Percentiles rank a stretch among this genome's conserved stretches.
These are phyloP conservation scores for Vandiemenella viatica DNA, from an alignment of 2,888 invertebrate genomes.

Conservation along the genomic window DNA sequence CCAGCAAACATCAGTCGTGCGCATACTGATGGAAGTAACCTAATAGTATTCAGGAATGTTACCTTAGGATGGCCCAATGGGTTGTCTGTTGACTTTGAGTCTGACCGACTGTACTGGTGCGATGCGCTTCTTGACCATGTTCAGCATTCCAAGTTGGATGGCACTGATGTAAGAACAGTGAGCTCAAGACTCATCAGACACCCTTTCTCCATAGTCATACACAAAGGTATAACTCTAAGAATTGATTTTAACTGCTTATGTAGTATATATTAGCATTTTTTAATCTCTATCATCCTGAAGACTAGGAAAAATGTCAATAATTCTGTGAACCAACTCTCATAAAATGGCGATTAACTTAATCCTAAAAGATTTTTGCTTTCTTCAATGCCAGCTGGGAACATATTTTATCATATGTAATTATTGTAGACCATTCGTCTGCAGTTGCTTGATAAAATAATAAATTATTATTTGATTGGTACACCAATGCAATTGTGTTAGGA, in stretches of 20 bases:
- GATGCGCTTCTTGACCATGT: constrained; percentile 92
- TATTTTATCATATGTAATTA: too few relatives aligned
- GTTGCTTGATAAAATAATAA: too few relatives aligned
- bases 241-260: too few relatives aligned
- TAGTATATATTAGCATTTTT: neutral
- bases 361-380: too few relatives aligned
- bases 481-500: too few relatives aligned
- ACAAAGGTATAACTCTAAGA: too few relatives aligned
- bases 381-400: too few relatives aligned
- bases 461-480: too few relatives aligned
- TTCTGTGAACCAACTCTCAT: too few relatives aligned
- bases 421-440: too few relatives aligned
- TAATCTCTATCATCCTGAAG: neutral
- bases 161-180: constrained; percentile 78
- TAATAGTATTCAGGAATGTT: constrained; percentile 75
- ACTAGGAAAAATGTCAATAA: neutral
- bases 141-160: constrained; percentile 83
- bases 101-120: constrained; percentile 89
- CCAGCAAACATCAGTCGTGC: constrained; percentile 93
- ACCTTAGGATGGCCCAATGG: constrained; percentile 97
- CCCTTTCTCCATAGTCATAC: constrained; percentile 84
- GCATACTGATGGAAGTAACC: constrained; percentile 73
- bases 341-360: too few relatives aligned
- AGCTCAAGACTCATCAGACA: constrained; percentile 72
- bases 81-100: constrained; percentile 76